Evolutionary conservation across 2,113 vertebrate species (phyloP).

Genomic region (Leucopsar rothschildi): DNA sequence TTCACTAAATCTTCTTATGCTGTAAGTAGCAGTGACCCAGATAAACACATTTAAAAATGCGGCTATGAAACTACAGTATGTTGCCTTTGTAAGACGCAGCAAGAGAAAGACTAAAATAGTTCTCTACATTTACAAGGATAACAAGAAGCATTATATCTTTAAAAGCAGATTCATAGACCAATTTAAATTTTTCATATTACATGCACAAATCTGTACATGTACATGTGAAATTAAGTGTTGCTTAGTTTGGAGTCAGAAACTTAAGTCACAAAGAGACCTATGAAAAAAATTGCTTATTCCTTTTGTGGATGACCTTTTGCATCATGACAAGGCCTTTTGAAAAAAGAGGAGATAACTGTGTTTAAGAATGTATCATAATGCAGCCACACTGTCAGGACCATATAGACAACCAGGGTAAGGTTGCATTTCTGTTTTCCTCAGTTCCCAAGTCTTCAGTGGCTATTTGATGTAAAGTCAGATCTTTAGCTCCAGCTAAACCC

Average conservation of each 20-base stretch:
- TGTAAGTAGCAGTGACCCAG: conserved; percentile 70
- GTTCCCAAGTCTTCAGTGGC: not conserved
- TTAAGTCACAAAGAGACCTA: not conserved
- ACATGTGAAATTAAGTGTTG: not conserved
- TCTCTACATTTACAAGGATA: conserved; percentile 10
- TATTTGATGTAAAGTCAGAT: not conserved
- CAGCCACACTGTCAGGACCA: not conserved
- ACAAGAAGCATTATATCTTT: not conserved
- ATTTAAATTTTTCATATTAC: not conserved
- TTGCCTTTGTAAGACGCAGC: conserved; percentile 29
- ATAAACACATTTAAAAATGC: conserved; percentile 67
- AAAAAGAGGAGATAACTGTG: not conserved
- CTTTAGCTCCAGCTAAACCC: not conserved
- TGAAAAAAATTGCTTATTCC: not conserved
- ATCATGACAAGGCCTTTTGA: not conserved
- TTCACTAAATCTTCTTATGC: conserved; percentile 58
- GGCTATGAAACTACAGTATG: conserved; percentile 56
- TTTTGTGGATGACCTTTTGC: not conserved
- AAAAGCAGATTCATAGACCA: not conserved
- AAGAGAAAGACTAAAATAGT: conserved; percentile 39
- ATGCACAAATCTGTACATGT: not conserved
- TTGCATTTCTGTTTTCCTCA: not conserved
- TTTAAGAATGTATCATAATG: accelerated
- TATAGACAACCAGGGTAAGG: not conserved
- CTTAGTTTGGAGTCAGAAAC: not conserved